Percentiles rank a stretch among this genome's conserved stretches.
Evolutionary conservation across 2,888 invertebrate genomes (phyloP).

Genomic region (Leptarthrus brevirostris): DNA sequence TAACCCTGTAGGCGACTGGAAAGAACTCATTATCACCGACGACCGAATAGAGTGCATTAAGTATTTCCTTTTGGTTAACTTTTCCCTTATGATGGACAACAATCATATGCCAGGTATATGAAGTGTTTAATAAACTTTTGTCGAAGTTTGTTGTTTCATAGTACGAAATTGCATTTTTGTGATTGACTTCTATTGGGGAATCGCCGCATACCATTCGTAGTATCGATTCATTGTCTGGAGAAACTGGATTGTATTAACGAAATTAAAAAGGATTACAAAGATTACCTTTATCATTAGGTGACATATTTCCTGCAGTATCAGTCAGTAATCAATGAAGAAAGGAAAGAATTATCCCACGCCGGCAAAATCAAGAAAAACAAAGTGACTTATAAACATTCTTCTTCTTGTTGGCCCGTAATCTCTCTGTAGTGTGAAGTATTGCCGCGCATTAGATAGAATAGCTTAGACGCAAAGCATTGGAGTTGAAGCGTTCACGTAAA

Average conservation of each 20-base stretch:
- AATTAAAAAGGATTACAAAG: not conserved
- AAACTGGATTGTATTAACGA: not conserved
- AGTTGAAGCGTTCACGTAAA: no score
- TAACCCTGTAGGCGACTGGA: constrained; percentile 51
- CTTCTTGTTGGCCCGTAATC: no score
- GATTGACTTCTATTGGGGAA: constrained; percentile 25
- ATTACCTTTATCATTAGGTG: not conserved
- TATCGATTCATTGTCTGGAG: not conserved
- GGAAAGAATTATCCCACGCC: no score
- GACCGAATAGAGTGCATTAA: constrained; percentile 40
- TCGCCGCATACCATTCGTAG: constrained; percentile 13
- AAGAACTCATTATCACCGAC: constrained; percentile 50
- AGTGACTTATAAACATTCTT: no score
- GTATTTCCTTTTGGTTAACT: constrained; percentile 35
- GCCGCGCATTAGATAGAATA: no score
- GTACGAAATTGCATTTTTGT: constrained; percentile 5
- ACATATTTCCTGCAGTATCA: no score
- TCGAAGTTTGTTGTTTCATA: constrained; percentile 17
- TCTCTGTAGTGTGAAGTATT: no score
- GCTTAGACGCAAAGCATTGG: no score
- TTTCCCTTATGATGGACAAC: constrained; percentile 27
- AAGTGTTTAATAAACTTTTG: not conserved
- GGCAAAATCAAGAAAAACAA: no score
- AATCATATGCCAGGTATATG: constrained; percentile 42
- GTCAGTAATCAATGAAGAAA: no score